A percentile compares a stretch with the other conserved stretches of the same genome.
phyloP scores from a whole-genome alignment of 2,888 invertebrate genomes.

The Prosapia bicincta region DNA sequence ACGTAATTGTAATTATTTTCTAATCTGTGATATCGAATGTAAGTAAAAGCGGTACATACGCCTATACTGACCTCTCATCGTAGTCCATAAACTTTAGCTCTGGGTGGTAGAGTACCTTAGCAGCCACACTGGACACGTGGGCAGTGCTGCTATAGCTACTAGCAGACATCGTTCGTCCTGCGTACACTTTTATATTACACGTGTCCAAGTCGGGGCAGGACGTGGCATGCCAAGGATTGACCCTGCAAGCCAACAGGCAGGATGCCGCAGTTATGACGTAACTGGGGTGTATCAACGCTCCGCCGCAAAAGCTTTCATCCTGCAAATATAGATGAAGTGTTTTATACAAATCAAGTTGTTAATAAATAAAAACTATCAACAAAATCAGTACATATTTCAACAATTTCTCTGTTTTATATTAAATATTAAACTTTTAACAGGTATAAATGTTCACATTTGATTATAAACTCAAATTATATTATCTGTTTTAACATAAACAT shows the following conservation, averaged over 20 bases:
- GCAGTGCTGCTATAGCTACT: neutral
- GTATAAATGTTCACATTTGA: too few species aligned
- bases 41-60: too few species aligned
- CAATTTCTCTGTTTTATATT: too few species aligned
- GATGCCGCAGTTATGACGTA: neutral
- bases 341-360: too few species aligned
- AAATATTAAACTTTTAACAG: too few species aligned
- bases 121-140: neutral
- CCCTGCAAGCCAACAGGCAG: neutral
- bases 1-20: too few species aligned
- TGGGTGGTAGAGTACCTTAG: neutral
- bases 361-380: too few species aligned
- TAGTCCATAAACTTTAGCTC: neutral
- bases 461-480: too few species aligned
- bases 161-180: neutral
- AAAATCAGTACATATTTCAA: too few species aligned
- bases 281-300: neutral
- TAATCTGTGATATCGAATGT: too few species aligned
- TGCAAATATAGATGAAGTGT: too few species aligned
- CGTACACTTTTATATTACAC: neutral
- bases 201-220: neutral
- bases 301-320: neutral
- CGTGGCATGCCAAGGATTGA: neutral
- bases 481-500: too few species aligned
- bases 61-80: neutral